Evolutionary conservation across 2,888 invertebrate genomes (phyloP), one percentile per base, ranked within the genome.

Genomic region (Andrena chrysosceles): DNA sequence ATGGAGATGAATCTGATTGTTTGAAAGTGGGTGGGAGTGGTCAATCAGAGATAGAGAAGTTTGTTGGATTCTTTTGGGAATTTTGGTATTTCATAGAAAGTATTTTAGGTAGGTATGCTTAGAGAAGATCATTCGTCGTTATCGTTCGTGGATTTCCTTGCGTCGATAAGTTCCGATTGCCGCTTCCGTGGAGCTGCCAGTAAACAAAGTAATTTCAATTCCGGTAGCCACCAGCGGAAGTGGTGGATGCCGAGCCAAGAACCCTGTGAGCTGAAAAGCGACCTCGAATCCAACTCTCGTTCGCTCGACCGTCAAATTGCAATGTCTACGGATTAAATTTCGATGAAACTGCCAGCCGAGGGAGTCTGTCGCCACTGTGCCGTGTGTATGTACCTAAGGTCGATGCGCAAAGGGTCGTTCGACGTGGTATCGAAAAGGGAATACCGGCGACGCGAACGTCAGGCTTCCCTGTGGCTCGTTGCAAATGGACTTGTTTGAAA

Each of bases 311-410:
- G 63, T 84, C 84, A 81, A 87, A 86, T 87, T 86, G 83, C 87
- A 75, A 70, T 76, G 81, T 78, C 77, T 87, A 84, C 63, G 85
- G 85, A 87, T 86, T 87, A 87, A 87, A 87, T 87, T 87, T 85
- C 78, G 76, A 87, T 70, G 73, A 76, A 64, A 64, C 67, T 60
- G 60, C 62, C 64, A 68, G 26, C 31, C 29, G 33, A 35, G 16
- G 69, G 54, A n/a, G 60, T 71, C 56, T 16, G 13, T 26, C 26
- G 54, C 62, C 20, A 16, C 42, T 42, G 42, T 42, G 49, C 33
- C 33, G 35, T 54, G 6, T 4, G 48, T 59, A 59, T 23, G 42
- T 42, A 42, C 42, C 64, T 42, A 70, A 66, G 66, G 35, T 70
- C 59, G 63, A 71, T 77, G 52, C 70, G 48, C 63, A 71, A 59